These are phyloP conservation scores for Nyctereutes procyonoides DNA, from an alignment of 2,113 vertebrate species.

Conservation along the genomic window DNA sequence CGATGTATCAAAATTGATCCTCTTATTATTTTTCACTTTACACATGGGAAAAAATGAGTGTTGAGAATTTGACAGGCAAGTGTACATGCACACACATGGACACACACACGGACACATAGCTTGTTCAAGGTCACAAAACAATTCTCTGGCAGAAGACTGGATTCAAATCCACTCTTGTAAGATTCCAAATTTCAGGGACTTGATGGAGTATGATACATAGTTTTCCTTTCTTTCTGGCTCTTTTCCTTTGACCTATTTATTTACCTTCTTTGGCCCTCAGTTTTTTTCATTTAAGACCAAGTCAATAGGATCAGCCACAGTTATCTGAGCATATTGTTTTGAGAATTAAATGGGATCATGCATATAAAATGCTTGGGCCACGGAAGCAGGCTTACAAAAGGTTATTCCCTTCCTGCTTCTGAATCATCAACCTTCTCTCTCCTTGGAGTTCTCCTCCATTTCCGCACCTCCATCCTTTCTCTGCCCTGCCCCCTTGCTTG, in stretches of 20 bases:
- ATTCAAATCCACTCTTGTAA: not conserved
- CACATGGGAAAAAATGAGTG: not conserved
- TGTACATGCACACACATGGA: not conserved
- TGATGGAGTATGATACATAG: not conserved
- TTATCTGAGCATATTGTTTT: not conserved
- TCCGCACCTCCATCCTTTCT: not conserved
- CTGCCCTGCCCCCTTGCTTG: not conserved
- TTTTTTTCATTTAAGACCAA: slow-evolving; percentile 9
- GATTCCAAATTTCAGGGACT: not conserved
- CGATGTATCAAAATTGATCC: not conserved
- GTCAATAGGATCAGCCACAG: not conserved
- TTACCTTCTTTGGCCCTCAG: not conserved
- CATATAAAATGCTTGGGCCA: not conserved
- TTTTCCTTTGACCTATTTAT: not conserved
- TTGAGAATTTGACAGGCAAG: not conserved
- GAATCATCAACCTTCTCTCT: not conserved
- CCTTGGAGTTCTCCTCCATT: not conserved
- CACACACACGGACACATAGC: not conserved
- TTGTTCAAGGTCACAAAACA: not conserved
- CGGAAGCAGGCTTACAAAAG: not conserved
- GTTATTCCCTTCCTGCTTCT: not conserved
- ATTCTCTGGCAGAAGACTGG: not conserved
- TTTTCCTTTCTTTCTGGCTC: not conserved
- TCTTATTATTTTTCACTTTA: slow-evolving; percentile 4
- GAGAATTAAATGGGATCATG: not conserved